Evolutionary conservation across 2,113 vertebrate species (phyloP).

Genomic region (Tympanuchus pallidicinctus): DNA sequence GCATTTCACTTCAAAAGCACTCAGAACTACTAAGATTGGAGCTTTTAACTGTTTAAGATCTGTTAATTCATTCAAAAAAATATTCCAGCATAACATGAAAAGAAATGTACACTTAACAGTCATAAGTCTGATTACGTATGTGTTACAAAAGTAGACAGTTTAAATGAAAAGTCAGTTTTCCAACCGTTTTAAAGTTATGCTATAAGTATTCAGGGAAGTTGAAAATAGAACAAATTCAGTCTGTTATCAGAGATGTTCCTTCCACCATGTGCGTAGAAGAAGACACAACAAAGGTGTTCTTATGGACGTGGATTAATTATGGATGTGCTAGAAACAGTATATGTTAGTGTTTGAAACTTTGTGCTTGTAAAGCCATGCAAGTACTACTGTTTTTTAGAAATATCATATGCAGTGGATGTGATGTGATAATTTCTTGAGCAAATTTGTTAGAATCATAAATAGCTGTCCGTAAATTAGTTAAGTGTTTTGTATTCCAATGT

Average conservation of each 20-base stretch:
- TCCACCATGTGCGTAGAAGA: background rate
- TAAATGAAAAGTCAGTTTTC: background rate
- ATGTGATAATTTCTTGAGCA: background rate
- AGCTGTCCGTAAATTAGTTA: constrained; percentile 9
- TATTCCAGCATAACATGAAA: background rate
- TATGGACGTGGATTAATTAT: background rate
- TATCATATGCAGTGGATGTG: background rate
- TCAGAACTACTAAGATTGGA: background rate
- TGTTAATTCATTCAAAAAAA: background rate
- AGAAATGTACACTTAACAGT: background rate
- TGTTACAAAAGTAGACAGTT: background rate
- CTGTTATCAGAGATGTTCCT: background rate
- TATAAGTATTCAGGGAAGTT: background rate
- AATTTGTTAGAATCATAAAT: background rate
- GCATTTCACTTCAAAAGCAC: constrained; percentile 41
- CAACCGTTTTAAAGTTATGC: background rate
- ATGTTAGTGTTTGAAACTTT: background rate
- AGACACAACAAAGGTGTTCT: background rate
- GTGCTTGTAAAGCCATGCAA: background rate
- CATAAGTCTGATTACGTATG: background rate
- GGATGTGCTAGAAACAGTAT: background rate
- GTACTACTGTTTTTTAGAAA: background rate
- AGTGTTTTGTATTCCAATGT: constrained; percentile 19
- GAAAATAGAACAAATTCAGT: background rate
- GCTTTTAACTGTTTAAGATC: background rate